These are phyloP conservation scores for Schizopygopsis malacanthus DNA, from an alignment of 2,797 vertebrate species.

Conservation along the genomic window DNA sequence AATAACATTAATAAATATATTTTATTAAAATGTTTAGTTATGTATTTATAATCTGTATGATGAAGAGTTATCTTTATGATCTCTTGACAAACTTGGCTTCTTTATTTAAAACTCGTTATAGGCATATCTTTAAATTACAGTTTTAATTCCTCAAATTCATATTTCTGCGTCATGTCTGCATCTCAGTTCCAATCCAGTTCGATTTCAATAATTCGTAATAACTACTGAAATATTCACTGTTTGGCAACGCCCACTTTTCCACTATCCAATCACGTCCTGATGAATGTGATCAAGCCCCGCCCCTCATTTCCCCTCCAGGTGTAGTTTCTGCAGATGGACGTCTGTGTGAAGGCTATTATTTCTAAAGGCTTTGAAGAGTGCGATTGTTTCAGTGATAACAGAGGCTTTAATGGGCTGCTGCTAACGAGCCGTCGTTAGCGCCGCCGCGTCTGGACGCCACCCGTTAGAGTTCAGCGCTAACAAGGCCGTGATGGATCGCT, in stretches of 20 bases:
- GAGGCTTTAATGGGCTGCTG: slow-evolving; percentile 52
- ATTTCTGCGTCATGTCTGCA: not conserved
- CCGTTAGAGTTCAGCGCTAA: slow-evolving; percentile 52
- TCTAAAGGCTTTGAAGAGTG: slow-evolving; percentile 53
- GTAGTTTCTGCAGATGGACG: slow-evolving; percentile 5
- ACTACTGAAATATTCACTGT: not conserved
- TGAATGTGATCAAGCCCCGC: not conserved
- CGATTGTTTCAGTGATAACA: slow-evolving; percentile 59
- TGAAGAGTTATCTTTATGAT: no score
- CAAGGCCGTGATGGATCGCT: slow-evolving; percentile 57
- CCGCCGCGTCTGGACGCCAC: slow-evolving; percentile 51
- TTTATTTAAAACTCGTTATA: no score
- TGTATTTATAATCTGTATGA: not conserved
- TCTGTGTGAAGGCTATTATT: slow-evolving; percentile 53
- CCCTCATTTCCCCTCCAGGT: not conserved
- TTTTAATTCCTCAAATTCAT: not conserved
- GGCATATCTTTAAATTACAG: not conserved
- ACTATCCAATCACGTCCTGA: not conserved
- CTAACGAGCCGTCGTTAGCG: slow-evolving; percentile 54
- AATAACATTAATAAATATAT: no score
- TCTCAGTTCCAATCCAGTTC: not conserved
- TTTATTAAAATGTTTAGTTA: no score
- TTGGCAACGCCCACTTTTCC: not conserved
- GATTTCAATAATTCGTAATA: not conserved
- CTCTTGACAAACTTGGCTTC: no score